Base-by-base conservation (phyloP, 1,140 invertebrate genomes). In the Drosophila suzukii region DNA sequence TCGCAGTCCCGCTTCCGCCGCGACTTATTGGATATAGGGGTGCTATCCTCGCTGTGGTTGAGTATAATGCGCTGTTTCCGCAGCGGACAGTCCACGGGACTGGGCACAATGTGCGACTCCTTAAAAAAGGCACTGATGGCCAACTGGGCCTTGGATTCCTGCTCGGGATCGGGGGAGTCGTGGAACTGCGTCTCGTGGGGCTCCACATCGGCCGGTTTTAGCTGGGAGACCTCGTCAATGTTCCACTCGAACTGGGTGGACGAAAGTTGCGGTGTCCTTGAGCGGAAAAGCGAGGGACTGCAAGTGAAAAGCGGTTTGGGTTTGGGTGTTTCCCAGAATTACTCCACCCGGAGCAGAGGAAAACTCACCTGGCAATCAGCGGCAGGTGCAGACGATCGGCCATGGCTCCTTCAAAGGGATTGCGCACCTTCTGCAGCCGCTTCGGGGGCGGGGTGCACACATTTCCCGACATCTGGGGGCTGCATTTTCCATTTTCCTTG, bases 91-190 rank as follows among this genome's bases (percentile, higher is more conserved):
- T 92, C 90, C 20, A 91, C 81, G 0, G 94, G 94, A 72, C 94
- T 94, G 1, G 93, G 94, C 63, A 93, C 93, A 47, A 94, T 94
- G 71, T 93, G 83, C 63, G 93, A 93, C 47, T 93, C 86, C 58
- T 90, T 93, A 57, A 94, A 94, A 65, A 94, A 94, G 12, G 91
- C 89, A 71, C 92, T 91, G 17, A 94, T 94, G 6, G 94, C 94
- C 32, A 92, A 85, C 71, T 94, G 94, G 4, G 93, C 93, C 65
- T 92, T 92, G 1, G 88, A 91, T 56, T 94, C 94, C 17, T 91
- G 75, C 57, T 94, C 93, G 4, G 94, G 93, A 76, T 94, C 93
- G 6, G 92, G 81, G 1, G 88, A 92, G 11, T 93, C 77, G 51
- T 92, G 75, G 59, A 94, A 93, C 59, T 94, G 93, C 0, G 93